Percentiles rank a stretch among this genome's conserved stretches.
These are phyloP conservation scores for Myzus persicae DNA, from an alignment of 1,140 invertebrate species.

Conservation along the genomic window DNA sequence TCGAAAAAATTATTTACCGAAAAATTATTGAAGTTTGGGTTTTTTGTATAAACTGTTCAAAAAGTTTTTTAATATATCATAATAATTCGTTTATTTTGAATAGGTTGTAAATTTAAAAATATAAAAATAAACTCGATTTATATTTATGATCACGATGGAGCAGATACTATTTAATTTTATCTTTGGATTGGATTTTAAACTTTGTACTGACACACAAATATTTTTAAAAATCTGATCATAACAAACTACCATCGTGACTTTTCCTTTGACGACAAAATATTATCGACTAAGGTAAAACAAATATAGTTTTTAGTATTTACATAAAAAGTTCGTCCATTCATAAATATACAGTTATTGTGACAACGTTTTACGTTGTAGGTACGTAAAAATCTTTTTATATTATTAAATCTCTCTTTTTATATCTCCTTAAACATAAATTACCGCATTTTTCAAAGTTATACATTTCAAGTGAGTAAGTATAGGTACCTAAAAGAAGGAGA, in stretches of 20 bases:
- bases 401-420: neutral
- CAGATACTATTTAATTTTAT: constrained; percentile 8
- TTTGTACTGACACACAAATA: neutral
- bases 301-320: constrained; percentile 1
- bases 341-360: constrained; percentile 3
- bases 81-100: constrained; percentile 13
- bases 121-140: constrained; percentile 12
- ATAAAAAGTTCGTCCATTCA: neutral
- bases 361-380: neutral
- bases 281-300: neutral
- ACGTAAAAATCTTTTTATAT: neutral
- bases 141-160: constrained; percentile 7
- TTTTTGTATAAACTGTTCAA: neutral
- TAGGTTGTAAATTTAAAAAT: constrained; percentile 6
- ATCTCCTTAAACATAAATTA: neutral
- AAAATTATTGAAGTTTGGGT: neutral
- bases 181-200: neutral
- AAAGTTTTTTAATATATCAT: constrained; percentile 47
- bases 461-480: neutral
- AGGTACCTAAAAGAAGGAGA: neutral
- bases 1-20: neutral
- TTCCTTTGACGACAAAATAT: neutral
- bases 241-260: neutral
- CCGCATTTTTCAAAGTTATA: neutral
- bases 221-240: neutral